Base-by-base conservation (phyloP, 2,113 vertebrate species). In the Hydropotes inermis region DNA sequence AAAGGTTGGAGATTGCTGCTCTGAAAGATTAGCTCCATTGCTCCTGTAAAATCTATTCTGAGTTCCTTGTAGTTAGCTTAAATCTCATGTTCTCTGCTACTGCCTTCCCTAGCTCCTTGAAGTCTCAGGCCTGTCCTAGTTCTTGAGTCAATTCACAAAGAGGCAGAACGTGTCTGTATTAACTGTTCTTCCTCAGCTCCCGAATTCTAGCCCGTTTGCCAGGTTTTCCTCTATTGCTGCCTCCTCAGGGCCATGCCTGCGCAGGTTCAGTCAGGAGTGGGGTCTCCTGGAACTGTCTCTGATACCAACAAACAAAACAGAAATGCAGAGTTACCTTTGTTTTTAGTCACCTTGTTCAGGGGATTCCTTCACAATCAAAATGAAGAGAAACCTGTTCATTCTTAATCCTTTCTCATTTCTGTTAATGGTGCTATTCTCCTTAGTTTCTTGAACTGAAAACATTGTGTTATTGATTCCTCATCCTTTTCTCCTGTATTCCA, bases 141-240 rank as follows among this genome's bases (percentile, higher is more conserved):
- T 78, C 93, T 94, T 93, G 64, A 87, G 79, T 95, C 55, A 90
- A 4, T 97, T 78, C 19, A 67, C 74, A 92, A 76, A 92, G 81
- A 87, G 28, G 21, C 45, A 95, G n/a, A 89, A 50, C 43, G 1
- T 86, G 11, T 70, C 25, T 97, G 76, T 19, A 23, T 45, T 64
- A 81, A 93, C 7, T 54, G n/a, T 76, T 78, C 45, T 45, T 64
- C 25, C 30, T 92, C 16, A 55, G 50, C 19, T 90, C 13, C 91
- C 52, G 64, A 96, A 81, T 81, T 87, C 47, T 30, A 79, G 15
- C 30, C 33, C 25, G 10, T 70, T 84, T 89, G 88, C 88, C 74
- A 85, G 36, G 15, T 84, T 96, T 89, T 54, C 60, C 55, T 89
- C 25, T 60, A 3, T 50, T 58, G 21, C 30, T 12, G 60, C 36